Evolutionary conservation across 2,797 vertebrate genomes (phyloP).

Genomic region (Premnoplex brunnescens): DNA sequence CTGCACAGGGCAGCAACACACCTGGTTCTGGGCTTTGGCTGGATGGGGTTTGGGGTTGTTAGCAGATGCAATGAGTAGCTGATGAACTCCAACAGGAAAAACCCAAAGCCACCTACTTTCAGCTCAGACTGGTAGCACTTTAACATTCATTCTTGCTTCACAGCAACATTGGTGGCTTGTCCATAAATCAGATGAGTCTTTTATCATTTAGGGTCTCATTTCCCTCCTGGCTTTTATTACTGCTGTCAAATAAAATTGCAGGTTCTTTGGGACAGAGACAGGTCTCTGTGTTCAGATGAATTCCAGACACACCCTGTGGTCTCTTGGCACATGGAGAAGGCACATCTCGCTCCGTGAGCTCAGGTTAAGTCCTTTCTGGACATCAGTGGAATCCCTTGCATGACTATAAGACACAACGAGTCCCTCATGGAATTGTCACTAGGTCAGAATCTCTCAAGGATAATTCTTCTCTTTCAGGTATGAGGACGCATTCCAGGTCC

Average conservation of each 20-base stretch:
- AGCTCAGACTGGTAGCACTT: neutral
- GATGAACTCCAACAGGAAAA: neutral
- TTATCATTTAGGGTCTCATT: neutral
- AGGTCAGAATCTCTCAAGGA: neutral
- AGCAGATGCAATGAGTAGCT: neutral
- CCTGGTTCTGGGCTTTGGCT: neutral
- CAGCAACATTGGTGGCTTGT: accelerated
- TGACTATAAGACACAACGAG: neutral
- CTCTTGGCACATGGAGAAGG: neutral
- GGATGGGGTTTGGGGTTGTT: neutral
- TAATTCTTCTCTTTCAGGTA: constrained; percentile 76
- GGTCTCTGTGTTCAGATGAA: neutral
- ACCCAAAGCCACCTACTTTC: neutral
- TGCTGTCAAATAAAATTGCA: neutral
- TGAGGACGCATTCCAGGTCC: constrained; percentile 83
- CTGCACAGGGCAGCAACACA: neutral
- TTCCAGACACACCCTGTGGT: neutral
- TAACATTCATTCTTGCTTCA: neutral
- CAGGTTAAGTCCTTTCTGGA: neutral
- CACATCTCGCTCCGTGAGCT: neutral
- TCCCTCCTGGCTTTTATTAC: neutral
- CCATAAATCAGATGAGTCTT: neutral
- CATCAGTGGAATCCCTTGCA: neutral
- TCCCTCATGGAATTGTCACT: neutral
- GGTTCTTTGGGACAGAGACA: neutral